Evolutionary conservation across 1,140 invertebrate species (phyloP).

Genomic region (Plodia interpunctella): DNA sequence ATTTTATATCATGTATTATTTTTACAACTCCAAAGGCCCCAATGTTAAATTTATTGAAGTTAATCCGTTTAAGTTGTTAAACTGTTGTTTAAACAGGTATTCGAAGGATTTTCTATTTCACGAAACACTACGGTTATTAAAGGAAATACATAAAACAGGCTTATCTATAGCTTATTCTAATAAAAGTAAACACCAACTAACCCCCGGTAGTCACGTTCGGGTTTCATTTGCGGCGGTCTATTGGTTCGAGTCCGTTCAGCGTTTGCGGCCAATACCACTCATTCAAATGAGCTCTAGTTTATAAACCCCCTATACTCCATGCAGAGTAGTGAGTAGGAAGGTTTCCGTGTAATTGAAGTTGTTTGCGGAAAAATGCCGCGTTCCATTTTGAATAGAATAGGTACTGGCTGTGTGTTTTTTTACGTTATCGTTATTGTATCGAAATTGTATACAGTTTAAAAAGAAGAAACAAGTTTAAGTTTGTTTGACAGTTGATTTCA

Average conservation of each 20-base stretch:
- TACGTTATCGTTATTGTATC: too few relatives aligned
- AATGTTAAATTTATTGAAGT: too few relatives aligned
- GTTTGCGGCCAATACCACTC: conserved; percentile 11
- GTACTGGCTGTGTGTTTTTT: too few relatives aligned
- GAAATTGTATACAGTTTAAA: too few relatives aligned
- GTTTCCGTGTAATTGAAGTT: conserved; percentile 4
- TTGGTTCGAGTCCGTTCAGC: conserved; percentile 26
- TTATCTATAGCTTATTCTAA: too few relatives aligned
- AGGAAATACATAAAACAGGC: neutral
- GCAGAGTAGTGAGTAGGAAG: neutral
- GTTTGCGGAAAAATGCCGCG: neutral
- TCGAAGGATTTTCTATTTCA: too few relatives aligned
- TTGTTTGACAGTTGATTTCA: too few relatives aligned
- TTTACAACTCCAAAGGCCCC: too few relatives aligned
- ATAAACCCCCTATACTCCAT: neutral
- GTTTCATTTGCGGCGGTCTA: conserved; percentile 34
- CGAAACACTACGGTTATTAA: neutral
- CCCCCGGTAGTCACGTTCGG: conserved; percentile 23
- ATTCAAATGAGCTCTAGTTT: conserved; percentile 13
- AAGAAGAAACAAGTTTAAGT: too few relatives aligned
- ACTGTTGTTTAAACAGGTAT: conserved; percentile 4
- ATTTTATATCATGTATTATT: too few relatives aligned
- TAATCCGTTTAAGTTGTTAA: conserved; percentile 8
- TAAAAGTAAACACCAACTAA: neutral
- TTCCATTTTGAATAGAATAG: neutral